Evolutionary conservation across 1,140 invertebrate genomes (phyloP), one percentile per base, ranked within the genome.

Genomic region (Pseudomyrmex dendroicus): DNA sequence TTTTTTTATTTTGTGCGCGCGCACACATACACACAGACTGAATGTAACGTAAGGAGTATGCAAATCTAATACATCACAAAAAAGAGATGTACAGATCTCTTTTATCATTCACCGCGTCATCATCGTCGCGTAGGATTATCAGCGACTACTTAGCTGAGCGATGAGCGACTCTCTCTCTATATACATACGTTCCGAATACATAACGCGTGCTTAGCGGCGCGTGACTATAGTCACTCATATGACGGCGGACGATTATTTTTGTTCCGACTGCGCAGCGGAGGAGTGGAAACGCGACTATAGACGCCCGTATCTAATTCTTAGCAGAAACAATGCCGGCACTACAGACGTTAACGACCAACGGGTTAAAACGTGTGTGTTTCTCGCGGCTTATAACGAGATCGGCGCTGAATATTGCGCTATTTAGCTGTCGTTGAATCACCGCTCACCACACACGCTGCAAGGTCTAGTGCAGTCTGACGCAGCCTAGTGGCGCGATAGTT

Each of bases 201-300:
- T 57, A 76, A 54, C 48, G 12, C 50, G 13, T 44, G 46, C 61
- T 35, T 54, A 35, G 50, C 48, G 50, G 25, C 61, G 62, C 3
- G 17, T 20, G 48, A 22, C 76, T 78, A 57, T 68, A 68, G 64
- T 59, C 54, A n/a, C 54, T 25, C 76, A 0, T 13, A n/a, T 13
- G 44, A 20, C 35, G 25, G 35, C 64, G 15, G 15, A 5, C 44
- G 76, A 80, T 80, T 80, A 80, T 80, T 80, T 80, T 80, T 61
- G 46, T 35, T 46, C 22, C 15, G 44, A 35, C 17, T 66, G 59
- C 46, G 46, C 46, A 15, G 44, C 64, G 52, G 10, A 20, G 52
- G 10, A 20, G 59, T 13, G 17, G 20, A 22, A 35, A 35, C 35
- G 35, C 20, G 52, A 22, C 35, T 68, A 57, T 22, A 46, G 17